Percentiles rank a stretch among this genome's conserved stretches.
Evolutionary conservation across 2,113 vertebrate species (phyloP).

Genomic region (Eira barbara): DNA sequence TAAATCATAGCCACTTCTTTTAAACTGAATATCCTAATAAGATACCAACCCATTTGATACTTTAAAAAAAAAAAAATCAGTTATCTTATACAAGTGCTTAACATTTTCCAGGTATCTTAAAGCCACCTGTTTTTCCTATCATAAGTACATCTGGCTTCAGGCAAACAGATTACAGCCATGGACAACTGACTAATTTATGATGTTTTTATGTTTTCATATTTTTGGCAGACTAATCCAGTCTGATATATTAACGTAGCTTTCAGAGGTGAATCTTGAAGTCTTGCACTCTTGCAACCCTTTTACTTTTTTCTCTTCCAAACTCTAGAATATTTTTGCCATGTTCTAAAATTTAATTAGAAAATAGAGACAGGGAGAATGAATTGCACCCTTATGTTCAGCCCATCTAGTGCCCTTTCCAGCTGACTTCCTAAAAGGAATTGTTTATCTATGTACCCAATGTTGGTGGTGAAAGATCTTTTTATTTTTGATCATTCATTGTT

Average conservation of each 20-base stretch:
- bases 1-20: conserved; percentile 70
- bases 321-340: conserved; percentile 76
- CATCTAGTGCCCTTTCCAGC: conserved; percentile 67
- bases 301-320: conserved; percentile 72
- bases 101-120: conserved; percentile 68
- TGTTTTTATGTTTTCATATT: conserved; percentile 82
- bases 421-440: conserved; percentile 66
- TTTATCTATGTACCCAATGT: conserved; percentile 19
- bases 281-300: conserved; percentile 65
- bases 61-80: conserved; percentile 48
- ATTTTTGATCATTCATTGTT: not conserved
- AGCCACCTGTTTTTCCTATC: conserved; percentile 78
- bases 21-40: conserved; percentile 68
- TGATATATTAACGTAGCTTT: conserved; percentile 80
- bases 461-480: conserved; percentile 23
- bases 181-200: conserved; percentile 84
- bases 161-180: conserved; percentile 75
- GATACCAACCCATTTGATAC: conserved; percentile 56
- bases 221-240: conserved; percentile 80
- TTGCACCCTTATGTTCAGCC: conserved; percentile 69
- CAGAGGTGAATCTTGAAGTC: conserved; percentile 80
- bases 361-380: conserved; percentile 75
- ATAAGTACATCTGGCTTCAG: conserved; percentile 76
- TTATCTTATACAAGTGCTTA: conserved; percentile 65
- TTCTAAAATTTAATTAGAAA: conserved; percentile 79